Evolutionary conservation across 2,888 invertebrate species (phyloP).

Genomic region (Ctena decussata): DNA sequence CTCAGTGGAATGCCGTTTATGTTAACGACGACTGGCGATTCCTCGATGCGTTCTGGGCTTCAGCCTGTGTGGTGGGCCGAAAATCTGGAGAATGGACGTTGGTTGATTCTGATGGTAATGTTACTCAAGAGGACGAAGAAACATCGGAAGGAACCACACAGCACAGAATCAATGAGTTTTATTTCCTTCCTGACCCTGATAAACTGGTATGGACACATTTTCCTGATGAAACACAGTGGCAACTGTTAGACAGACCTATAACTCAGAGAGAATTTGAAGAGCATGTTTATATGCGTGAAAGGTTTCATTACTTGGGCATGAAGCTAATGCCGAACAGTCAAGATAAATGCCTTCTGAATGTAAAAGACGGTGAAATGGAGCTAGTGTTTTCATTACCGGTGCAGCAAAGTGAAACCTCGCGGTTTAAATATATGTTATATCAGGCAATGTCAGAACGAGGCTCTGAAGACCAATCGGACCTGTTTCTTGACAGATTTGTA

Average conservation of each 20-base stretch:
- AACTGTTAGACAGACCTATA: conserved; percentile 79
- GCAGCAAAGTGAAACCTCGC: conserved; percentile 71
- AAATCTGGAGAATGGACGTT: conserved; percentile 82
- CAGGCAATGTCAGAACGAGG: conserved; percentile 60
- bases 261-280: conserved; percentile 78
- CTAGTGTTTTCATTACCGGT: conserved; percentile 78
- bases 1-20: conserved; percentile 86
- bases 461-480: conserved; percentile 63
- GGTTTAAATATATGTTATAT: conserved; percentile 84
- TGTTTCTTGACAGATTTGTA: conserved; percentile 82
- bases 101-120: conserved; percentile 79
- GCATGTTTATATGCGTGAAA: conserved; percentile 83
- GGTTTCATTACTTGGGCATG: conserved; percentile 82
- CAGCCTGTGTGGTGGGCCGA: conserved; percentile 82
- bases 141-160: conserved; percentile 79
- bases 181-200: conserved; percentile 85
- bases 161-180: conserved; percentile 85
- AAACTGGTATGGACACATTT: conserved; percentile 83
- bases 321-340: conserved; percentile 71
- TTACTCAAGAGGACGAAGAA: conserved; percentile 76
- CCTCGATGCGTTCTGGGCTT: conserved; percentile 85
- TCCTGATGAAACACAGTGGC: conserved; percentile 84
- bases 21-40: conserved; percentile 84
- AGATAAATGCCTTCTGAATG: conserved; percentile 71
- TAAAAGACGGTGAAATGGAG: conserved; percentile 80